A percentile compares a stretch with the other conserved stretches of the same genome.
Conservation (phyloP, 2,888 invertebrate species). For the Dendrolimus houi region DNA sequence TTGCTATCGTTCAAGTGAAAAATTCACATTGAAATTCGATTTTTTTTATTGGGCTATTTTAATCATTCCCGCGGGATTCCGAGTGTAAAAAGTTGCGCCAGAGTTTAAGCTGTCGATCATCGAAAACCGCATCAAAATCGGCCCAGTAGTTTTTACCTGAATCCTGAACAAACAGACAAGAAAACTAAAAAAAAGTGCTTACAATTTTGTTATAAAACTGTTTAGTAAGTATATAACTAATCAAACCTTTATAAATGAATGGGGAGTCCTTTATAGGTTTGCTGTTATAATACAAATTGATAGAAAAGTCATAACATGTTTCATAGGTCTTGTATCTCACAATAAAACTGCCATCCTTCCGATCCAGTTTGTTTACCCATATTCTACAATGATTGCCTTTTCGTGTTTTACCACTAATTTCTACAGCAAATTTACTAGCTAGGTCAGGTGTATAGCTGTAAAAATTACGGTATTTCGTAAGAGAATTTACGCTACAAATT, state of each 20-base stretch:
- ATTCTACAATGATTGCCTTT: conserved; percentile 79
- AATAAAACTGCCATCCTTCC: conserved; percentile 89
- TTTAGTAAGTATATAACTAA: conserved; percentile 16
- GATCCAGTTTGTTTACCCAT: conserved; percentile 86
- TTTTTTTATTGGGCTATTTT: too few relatives aligned
- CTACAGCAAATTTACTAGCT: conserved; percentile 63
- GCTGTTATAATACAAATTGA: conserved; percentile 80
- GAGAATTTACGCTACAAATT: too few relatives aligned
- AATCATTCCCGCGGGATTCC: too few relatives aligned
- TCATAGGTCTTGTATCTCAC: conserved; percentile 88
- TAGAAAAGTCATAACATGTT: conserved; percentile 82
- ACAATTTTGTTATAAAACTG: background rate
- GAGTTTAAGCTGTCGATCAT: too few relatives aligned
- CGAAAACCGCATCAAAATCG: too few relatives aligned
- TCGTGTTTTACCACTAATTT: conserved; percentile 75
- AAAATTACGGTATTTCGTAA: conserved; percentile 7
- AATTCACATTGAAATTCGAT: too few relatives aligned
- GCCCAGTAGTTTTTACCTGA: too few relatives aligned
- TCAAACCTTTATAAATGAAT: conserved; percentile 77
- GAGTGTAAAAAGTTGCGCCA: too few relatives aligned
- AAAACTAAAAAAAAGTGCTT: too few relatives aligned
- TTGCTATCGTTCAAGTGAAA: too few relatives aligned
- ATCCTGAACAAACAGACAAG: too few relatives aligned
- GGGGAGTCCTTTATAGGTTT: conserved; percentile 80
- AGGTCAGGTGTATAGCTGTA: conserved; percentile 74